Conservation (phyloP, 2,888 invertebrate genomes). For the Anarsia innoxiella region DNA sequence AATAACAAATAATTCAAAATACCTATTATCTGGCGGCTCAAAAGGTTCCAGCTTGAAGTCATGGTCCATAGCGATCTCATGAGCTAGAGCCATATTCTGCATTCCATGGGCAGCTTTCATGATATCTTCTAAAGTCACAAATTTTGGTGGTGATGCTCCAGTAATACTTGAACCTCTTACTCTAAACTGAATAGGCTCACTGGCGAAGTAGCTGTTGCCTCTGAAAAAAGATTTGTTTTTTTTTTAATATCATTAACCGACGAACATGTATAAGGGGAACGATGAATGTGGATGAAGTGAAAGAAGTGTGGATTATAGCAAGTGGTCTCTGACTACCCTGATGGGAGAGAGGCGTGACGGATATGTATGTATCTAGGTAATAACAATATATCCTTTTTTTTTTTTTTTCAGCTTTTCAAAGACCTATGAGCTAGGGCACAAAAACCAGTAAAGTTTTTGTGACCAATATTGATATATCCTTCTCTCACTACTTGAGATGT, state of each 20-base stretch:
- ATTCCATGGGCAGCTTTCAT: constrained; percentile 91
- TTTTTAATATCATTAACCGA: not conserved
- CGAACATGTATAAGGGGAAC: too few species aligned
- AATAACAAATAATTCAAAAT: constrained; percentile 8
- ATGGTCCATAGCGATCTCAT: constrained; percentile 96
- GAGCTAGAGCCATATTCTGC: constrained; percentile 95
- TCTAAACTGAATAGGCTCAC: constrained; percentile 70
- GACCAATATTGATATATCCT: too few species aligned
- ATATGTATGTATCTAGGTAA: too few species aligned
- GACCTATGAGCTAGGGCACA: too few species aligned
- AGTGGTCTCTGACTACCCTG: too few species aligned
- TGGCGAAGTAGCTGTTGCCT: constrained; percentile 48
- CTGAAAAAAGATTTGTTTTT: constrained; percentile 18
- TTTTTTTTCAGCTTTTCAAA: too few species aligned
- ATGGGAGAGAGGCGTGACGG: too few species aligned
- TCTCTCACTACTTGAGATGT: too few species aligned
- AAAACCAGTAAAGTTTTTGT: too few species aligned
- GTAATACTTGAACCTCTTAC: constrained; percentile 75
- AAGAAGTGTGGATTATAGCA: too few species aligned
- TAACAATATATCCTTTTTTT: too few species aligned
- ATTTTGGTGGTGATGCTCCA: constrained; percentile 88
- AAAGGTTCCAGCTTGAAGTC: constrained; percentile 91
- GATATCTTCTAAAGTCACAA: constrained; percentile 88
- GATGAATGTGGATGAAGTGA: too few species aligned
- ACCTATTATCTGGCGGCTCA: constrained; percentile 86